Percentiles rank a stretch among this genome's conserved stretches.
phyloP scores from a whole-genome alignment of 2,113 vertebrate species.

The Aythya baeri region DNA sequence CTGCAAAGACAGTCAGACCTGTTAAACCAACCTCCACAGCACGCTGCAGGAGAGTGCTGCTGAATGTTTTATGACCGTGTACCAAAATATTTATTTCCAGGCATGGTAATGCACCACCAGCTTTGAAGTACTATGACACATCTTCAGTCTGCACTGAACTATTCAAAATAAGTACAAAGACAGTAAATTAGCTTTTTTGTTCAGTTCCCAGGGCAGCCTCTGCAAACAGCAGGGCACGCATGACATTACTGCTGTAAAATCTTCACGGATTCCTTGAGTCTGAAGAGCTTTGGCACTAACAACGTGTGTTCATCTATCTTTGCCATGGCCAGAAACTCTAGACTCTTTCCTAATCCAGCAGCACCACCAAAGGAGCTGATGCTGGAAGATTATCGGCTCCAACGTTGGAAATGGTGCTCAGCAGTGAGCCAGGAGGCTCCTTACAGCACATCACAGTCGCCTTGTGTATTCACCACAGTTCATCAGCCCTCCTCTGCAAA shows the following conservation, averaged over 20 bases:
- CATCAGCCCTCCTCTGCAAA: not conserved
- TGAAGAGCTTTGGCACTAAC: not conserved
- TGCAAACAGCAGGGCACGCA: slow-evolving; percentile 7
- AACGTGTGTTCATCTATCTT: not conserved
- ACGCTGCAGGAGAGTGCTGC: accelerated
- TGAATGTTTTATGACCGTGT: not conserved
- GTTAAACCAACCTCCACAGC: not conserved
- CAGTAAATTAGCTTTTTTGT: not conserved
- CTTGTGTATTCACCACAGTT: not conserved
- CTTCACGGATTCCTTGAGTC: not conserved
- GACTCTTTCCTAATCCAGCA: not conserved
- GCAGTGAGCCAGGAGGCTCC: not conserved
- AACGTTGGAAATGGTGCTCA: not conserved
- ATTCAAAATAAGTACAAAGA: slow-evolving; percentile 20
- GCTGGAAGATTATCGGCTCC: not conserved
- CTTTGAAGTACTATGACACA: not conserved
- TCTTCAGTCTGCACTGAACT: not conserved
- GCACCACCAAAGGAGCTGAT: not conserved
- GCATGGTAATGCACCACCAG: not conserved
- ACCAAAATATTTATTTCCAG: not conserved
- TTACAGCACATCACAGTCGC: not conserved
- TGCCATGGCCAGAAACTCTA: not conserved
- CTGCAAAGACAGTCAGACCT: not conserved
- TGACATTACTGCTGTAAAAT: slow-evolving; percentile 1
- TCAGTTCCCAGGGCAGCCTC: slow-evolving; percentile 36